These are phyloP conservation scores for Melanitta fusca DNA, from an alignment of 2,797 vertebrate genomes.

Conservation along the genomic window DNA sequence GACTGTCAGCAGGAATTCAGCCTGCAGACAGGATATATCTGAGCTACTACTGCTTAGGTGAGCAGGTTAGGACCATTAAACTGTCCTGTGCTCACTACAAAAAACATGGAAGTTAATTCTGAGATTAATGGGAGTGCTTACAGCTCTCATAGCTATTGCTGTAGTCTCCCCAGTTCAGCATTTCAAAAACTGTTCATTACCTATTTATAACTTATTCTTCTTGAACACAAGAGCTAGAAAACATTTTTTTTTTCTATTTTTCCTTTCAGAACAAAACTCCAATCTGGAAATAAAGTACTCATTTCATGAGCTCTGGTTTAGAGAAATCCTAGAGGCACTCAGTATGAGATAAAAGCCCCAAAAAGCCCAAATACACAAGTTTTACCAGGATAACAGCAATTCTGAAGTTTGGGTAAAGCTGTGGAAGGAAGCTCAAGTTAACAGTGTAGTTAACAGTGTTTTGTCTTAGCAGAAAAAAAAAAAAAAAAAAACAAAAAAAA, in stretches of 20 bases:
- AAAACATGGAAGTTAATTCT: not conserved
- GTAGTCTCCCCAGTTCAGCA: not conserved
- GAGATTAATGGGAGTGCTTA: not conserved
- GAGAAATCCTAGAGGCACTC: not conserved
- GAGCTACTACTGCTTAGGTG: not conserved
- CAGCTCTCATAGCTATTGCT: not conserved
- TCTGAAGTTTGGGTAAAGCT: not conserved
- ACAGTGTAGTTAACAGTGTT: not conserved
- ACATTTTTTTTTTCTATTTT: not conserved
- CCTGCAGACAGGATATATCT: accelerated
- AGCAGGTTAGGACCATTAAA: not conserved
- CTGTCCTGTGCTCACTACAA: accelerated
- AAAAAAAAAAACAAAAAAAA: not conserved
- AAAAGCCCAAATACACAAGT: not conserved
- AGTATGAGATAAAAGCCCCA: not conserved
- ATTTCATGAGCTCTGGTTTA: not conserved
- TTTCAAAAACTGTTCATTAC: not conserved
- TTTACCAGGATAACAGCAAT: not conserved
- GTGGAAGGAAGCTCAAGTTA: not conserved
- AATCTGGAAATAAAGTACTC: not conserved
- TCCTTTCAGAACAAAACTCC: accelerated
- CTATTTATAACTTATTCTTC: not conserved
- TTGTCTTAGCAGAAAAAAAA: not conserved
- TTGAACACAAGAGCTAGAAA: not conserved
- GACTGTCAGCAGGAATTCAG: not conserved